Base-by-base conservation (phyloP, 2,888 invertebrate genomes). In the Drosophila eohydei region DNA sequence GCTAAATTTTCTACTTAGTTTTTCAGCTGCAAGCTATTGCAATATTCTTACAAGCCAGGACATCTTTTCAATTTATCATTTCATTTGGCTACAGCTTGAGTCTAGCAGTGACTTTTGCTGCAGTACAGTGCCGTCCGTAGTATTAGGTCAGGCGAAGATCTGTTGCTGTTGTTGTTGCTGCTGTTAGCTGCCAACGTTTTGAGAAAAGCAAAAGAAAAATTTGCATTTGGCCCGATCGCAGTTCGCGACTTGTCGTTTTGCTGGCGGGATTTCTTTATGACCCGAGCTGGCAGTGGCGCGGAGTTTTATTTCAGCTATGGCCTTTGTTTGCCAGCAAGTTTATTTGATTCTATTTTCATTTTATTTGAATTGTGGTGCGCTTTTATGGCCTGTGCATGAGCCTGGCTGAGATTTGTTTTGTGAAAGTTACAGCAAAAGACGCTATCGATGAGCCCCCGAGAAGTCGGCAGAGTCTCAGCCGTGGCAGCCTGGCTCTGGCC, bases 341-440 rank as follows among this genome's bases (percentile, higher is more conserved):
- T 85, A 85, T 85, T 85, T 85, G 84, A 85, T 85, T 89, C 84
- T 89, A 87, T 89, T 89, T 85, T 89, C 84, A 89, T 84, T 87
- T 84, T 84, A 89, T 84, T 89, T 87, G 89, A 89, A 84, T 84
- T 84, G 84, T 89, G 89, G 65, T 84, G 68, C 74, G 87, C 89
- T 89, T 85, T 85, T 85, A 85, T 85, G 84, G 84, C 80, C 81
- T 50, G 57, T 65, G 78, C 80, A 76, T 75, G 71, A 80, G 75
- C 54, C 65, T 38, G 59, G 59, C 83, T 70, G 88, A 88, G 84
- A 88, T 85, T 88, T 85, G 83, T 74, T 78, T 88, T 85, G 88
- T 86, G 86, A 86, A 86, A 85, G 84, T 81, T 85, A 74, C 74
- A 72, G 57, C 55, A 46, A 44, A 52, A 68, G 64, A 80, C 68